phyloP scores from a whole-genome alignment of 2,113 vertebrate species.

The Neogobius melanostomus region DNA sequence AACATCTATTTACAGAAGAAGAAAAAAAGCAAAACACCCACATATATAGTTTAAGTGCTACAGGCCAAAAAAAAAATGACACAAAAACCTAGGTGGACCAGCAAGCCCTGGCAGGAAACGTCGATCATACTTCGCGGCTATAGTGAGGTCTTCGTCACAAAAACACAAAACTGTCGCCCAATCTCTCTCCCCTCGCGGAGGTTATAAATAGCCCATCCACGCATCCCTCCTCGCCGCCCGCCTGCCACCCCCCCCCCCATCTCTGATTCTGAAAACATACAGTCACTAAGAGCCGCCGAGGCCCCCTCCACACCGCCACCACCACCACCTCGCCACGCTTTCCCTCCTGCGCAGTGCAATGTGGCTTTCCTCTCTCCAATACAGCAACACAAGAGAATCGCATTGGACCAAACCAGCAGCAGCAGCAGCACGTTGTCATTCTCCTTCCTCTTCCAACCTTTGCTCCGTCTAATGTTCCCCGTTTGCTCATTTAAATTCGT shows the following conservation, averaged over 20 bases:
- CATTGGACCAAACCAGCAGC: background rate
- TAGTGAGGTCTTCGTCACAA: conserved; percentile 21
- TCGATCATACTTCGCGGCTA: background rate
- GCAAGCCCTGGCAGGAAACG: background rate
- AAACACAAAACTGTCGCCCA: conserved; percentile 40
- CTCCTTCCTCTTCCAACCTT: conserved; percentile 44
- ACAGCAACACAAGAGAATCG: background rate
- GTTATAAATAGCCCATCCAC: conserved; percentile 75
- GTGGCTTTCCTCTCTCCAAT: conserved; percentile 6
- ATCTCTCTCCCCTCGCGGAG: conserved; percentile 63
- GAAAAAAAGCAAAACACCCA: no score
- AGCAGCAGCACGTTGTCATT: no score
- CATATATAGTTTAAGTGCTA: no score
- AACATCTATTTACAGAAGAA: no score
- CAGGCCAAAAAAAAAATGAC: no score
- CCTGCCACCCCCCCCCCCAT: conserved; percentile 25
- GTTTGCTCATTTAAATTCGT: no score
- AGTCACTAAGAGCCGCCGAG: conserved; percentile 33
- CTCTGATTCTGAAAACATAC: conserved; percentile 42
- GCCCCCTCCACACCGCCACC: background rate
- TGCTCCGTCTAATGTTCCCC: background rate
- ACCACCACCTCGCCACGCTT: background rate
- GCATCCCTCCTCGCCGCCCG: conserved; percentile 54
- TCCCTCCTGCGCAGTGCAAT: conserved; percentile 12
- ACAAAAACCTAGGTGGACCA: no score